Base-by-base conservation (phyloP, 2,888 invertebrate genomes). In the Ornithoptera alexandrae region DNA sequence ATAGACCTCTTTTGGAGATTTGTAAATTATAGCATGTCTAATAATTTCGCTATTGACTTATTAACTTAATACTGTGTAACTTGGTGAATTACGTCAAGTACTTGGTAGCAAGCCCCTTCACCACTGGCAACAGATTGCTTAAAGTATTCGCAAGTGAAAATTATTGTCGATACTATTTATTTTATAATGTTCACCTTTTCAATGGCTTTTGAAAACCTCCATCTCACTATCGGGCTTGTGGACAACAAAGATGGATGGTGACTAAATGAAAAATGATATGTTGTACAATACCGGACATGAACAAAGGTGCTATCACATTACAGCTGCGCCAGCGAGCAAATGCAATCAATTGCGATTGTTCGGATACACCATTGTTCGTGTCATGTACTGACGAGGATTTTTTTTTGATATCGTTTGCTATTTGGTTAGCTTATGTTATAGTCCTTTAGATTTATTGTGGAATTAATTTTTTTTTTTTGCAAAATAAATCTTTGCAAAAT, bases 341-440 rank as follows among this genome's bases (percentile, higher is more conserved):
- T 67, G 63, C 53, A 60, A 70, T 67, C 70, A 70, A 66, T 70
- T 22, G 53, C 67, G 63, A 70, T 70, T 70, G 70, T 67, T 70
- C 66, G 42, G 58, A 63, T 63, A 58, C n/a, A 67, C 67, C 70
- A 70, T 70, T 70, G 70, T 67, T 22, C 36, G 53, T 53, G 22
- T 50, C 60, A 57, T 46, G 61, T 42, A 66, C 66, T 46, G 62
- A 65, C 46, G 68, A 42, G 36, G 63, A 20, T 59, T 50, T 24
- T 18, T 17, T 58, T 22, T 58, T n/a, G 18, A 22, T 22, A 58
- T 24, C 22, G 22, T 12, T 22, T 58, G 22, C 22, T 6, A 22
- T 15, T 56, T n/a, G 56, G 57, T 58, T 22, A 58, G n/a, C n/a
- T 53, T 50, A 18, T 50, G 18, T 22, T 22, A 5, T 50, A 50